These are phyloP conservation scores for Hipparchia sbordonii DNA, from an alignment of 2,888 invertebrate genomes.

Conservation along the genomic window DNA sequence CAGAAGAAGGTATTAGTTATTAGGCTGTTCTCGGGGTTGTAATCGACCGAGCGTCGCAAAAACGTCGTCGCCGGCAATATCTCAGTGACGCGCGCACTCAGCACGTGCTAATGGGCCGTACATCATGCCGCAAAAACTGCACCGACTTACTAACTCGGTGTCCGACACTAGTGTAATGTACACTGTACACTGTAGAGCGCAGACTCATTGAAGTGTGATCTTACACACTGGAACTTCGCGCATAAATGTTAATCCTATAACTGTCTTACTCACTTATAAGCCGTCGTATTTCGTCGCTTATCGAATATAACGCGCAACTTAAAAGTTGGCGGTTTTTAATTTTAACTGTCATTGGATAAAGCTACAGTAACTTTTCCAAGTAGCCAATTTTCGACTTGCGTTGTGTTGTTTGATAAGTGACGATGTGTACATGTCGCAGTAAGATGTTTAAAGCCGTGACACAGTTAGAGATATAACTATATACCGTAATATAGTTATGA, in stretches of 20 bases:
- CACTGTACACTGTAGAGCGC: background rate
- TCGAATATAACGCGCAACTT: too few species aligned
- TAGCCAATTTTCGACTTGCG: too few species aligned
- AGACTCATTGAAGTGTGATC: background rate
- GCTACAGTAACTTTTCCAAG: too few species aligned
- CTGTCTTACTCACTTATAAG: too few species aligned
- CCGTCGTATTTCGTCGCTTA: too few species aligned
- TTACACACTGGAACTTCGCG: background rate
- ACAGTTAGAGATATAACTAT: too few species aligned
- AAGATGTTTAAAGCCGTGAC: too few species aligned
- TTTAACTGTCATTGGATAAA: too few species aligned
- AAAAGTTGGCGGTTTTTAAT: too few species aligned
- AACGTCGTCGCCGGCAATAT: slow-evolving; percentile 18
- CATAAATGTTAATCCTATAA: background rate
- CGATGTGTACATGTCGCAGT: too few species aligned
- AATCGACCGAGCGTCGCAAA: background rate
- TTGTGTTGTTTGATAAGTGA: too few species aligned
- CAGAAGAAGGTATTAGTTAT: background rate
- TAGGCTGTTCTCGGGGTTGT: background rate
- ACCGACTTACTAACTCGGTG: slow-evolving; percentile 2
- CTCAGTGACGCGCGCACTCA: slow-evolving; percentile 32
- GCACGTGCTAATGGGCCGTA: slow-evolving; percentile 33
- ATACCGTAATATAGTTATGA: too few species aligned
- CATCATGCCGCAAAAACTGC: slow-evolving; percentile 18
- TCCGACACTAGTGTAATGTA: background rate